Evolutionary conservation across 1,140 invertebrate species (phyloP).

Genomic region (Drosophila pseudoananassae): DNA sequence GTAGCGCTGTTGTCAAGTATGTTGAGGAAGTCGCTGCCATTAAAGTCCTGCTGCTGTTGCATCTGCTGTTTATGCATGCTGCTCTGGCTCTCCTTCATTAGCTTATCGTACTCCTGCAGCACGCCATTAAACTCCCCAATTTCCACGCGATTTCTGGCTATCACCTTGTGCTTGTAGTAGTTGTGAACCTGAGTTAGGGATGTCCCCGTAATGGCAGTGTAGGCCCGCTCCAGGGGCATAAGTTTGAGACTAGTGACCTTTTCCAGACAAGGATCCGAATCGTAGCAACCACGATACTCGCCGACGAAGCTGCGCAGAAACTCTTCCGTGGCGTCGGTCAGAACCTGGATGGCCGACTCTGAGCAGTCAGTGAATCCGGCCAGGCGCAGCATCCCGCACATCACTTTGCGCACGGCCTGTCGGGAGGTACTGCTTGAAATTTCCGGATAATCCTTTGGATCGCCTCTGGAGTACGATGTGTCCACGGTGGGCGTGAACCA

Average conservation of each 20-base stretch:
- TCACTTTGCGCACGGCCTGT: conserved; percentile 65
- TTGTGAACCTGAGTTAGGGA: conserved; percentile 79
- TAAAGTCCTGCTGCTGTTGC: conserved; percentile 45
- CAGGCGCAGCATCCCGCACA: conserved; percentile 75
- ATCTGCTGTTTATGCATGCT: conserved; percentile 71
- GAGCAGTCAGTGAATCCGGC: conserved; percentile 80
- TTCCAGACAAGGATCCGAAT: conserved; percentile 27
- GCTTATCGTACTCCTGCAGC: conserved; percentile 77
- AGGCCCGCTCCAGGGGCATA: conserved; percentile 69
- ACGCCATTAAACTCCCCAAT: conserved; percentile 77
- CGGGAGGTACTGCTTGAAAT: conserved; percentile 58
- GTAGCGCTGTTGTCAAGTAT: conserved; percentile 67
- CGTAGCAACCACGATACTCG: conserved; percentile 55
- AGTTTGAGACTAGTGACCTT: conserved; percentile 49
- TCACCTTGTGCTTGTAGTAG: conserved; percentile 81
- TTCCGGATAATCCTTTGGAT: conserved; percentile 64
- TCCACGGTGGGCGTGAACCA: conserved; percentile 78
- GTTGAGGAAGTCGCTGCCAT: conserved; percentile 77
- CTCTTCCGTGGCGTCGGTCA: conserved; percentile 75
- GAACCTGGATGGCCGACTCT: conserved; percentile 68
- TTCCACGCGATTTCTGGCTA: conserved; percentile 71
- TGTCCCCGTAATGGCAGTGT: conserved; percentile 63
- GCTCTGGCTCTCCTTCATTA: conserved; percentile 82
- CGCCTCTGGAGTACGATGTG: conserved; percentile 67
- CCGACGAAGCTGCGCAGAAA: conserved; percentile 69